Conservation (phyloP, 2,888 invertebrate genomes). For the Plebejus melissa region DNA sequence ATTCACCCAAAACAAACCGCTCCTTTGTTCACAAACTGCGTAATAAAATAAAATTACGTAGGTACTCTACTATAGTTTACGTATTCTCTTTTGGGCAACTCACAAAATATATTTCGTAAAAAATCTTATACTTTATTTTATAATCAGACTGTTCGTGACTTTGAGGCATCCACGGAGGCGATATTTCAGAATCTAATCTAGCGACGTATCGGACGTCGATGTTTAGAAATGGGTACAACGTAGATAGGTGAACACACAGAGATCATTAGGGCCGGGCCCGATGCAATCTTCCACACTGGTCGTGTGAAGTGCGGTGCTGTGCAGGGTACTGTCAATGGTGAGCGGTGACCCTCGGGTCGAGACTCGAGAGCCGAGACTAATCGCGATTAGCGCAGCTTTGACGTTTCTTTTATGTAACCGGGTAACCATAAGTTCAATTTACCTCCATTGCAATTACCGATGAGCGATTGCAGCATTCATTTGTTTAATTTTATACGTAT, state of each 20-base stretch:
- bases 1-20: background rate
- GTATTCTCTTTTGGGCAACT: background rate
- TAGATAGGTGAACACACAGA: conserved; percentile 14
- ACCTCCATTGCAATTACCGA: background rate
- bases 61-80: background rate
- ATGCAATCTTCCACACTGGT: conserved; percentile 14
- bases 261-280: conserved; percentile 19
- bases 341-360: conserved; percentile 25
- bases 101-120: background rate
- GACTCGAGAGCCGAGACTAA: conserved; percentile 16
- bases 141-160: background rate
- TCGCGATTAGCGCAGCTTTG: conserved; percentile 20
- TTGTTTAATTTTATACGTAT: background rate
- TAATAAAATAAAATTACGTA: background rate
- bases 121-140: background rate
- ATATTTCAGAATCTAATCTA: conserved; percentile 6
- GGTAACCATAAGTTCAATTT: background rate
- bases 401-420: conserved; percentile 20
- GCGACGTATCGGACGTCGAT: background rate
- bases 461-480: background rate
- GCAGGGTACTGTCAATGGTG: conserved; percentile 14
- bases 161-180: background rate
- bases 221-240: conserved; percentile 3
- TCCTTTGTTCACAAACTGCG: background rate
- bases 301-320: background rate